phyloP scores from a whole-genome alignment of 2,113 vertebrate species.

The Anhinga anhinga region DNA sequence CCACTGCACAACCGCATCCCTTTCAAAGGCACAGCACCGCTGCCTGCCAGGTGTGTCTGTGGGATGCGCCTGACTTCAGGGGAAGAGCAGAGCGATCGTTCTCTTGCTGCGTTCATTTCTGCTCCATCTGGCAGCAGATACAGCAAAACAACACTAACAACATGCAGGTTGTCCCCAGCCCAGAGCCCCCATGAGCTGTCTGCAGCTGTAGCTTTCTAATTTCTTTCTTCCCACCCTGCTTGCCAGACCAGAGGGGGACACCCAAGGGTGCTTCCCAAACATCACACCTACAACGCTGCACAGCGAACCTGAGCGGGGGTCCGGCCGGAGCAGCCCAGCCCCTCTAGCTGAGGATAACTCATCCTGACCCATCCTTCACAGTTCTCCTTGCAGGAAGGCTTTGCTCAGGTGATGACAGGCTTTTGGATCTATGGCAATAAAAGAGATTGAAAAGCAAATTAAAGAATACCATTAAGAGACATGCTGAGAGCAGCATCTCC shows the following conservation, averaged over 20 bases:
- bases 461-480: neutral
- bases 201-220: neutral
- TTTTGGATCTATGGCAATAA: neutral
- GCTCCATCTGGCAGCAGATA: neutral
- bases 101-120: neutral
- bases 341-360: neutral
- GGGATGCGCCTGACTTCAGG: too few species aligned
- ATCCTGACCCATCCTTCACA: rapidly evolving
- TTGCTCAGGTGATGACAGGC: neutral
- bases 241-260: neutral
- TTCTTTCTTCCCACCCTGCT: neutral
- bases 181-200: neutral
- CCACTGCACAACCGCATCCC: neutral
- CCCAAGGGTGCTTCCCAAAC: neutral
- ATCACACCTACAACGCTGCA: rapidly evolving
- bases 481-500: neutral
- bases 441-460: neutral
- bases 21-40: neutral
- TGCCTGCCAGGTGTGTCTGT: neutral
- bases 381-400: neutral
- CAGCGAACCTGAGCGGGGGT: rapidly evolving
- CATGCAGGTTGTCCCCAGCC: neutral
- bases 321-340: rapidly evolving
- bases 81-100: neutral
- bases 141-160: neutral